These are phyloP conservation scores for Etheostoma cragini DNA, from an alignment of 2,113 vertebrate species.

Conservation along the genomic window DNA sequence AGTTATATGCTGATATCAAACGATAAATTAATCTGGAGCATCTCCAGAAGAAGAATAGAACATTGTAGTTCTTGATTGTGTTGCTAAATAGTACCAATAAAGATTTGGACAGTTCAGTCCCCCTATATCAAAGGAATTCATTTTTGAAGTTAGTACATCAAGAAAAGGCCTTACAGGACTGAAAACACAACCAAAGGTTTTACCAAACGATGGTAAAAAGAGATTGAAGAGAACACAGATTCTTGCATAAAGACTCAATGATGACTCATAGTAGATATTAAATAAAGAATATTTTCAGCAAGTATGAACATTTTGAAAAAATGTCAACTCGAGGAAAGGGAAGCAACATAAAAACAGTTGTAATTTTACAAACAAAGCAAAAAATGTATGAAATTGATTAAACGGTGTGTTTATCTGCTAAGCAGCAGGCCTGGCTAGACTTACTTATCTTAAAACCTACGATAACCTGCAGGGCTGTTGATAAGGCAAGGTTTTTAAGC, in stretches of 20 bases:
- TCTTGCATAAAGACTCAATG: not conserved
- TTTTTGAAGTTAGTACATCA: not conserved
- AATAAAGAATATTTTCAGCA: not conserved
- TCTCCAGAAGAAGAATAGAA: too few relatives aligned
- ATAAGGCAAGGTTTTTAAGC: not conserved
- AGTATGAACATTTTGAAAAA: not conserved
- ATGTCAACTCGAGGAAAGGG: not conserved
- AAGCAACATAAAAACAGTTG: not conserved
- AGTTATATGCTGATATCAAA: too few relatives aligned
- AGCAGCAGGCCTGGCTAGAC: not conserved
- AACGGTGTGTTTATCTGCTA: not conserved
- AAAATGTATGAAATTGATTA: not conserved
- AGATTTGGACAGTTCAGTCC: too few relatives aligned
- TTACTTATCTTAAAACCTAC: too few relatives aligned
- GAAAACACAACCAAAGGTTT: not conserved
- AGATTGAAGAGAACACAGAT: too few relatives aligned
- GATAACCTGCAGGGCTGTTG: not conserved
- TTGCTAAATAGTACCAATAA: too few relatives aligned
- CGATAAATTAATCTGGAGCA: too few relatives aligned
- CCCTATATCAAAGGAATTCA: conserved; percentile 10
- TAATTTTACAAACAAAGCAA: not conserved
- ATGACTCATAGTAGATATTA: not conserved
- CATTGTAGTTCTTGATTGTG: too few relatives aligned
- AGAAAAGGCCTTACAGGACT: conserved; percentile 4
- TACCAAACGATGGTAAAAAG: not conserved